Percentiles rank a stretch among this genome's conserved stretches.
These are phyloP conservation scores for Popillia japonica DNA, from an alignment of 1,140 invertebrate species.

Conservation along the genomic window DNA sequence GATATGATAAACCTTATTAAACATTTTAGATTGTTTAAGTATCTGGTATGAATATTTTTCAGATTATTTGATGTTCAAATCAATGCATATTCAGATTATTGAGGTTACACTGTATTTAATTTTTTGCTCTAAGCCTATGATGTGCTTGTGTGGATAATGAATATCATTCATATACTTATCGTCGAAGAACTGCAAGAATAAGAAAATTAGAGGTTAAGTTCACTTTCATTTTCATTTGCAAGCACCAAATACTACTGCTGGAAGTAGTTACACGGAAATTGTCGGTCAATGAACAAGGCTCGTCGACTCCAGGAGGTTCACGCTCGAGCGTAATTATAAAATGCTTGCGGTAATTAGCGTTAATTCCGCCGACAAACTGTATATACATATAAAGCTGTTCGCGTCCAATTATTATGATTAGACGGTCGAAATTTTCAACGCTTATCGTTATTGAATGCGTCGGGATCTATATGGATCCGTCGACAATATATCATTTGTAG, in stretches of 20 bases:
- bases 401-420: background rate
- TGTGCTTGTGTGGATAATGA: background rate
- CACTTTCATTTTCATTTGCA: background rate
- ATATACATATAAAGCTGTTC: background rate
- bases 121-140: no score
- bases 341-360: background rate
- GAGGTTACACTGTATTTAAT: no score
- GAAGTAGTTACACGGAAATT: background rate
- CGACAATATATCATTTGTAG: background rate
- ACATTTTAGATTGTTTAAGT: no score
- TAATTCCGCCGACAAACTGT: background rate
- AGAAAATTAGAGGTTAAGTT: background rate
- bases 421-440: background rate
- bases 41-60: no score
- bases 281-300: constrained; percentile 17
- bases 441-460: background rate
- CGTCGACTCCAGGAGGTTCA: background rate
- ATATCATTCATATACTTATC: background rate
- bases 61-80: no score
- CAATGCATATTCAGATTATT: no score
- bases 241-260: background rate
- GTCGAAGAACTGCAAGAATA: background rate
- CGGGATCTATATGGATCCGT: no score
- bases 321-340: background rate
- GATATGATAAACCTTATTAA: no score